Percentiles rank a stretch among this genome's conserved stretches.
Evolutionary conservation across 2,888 invertebrate species (phyloP).

Genomic region (Teleiodes luculella): DNA sequence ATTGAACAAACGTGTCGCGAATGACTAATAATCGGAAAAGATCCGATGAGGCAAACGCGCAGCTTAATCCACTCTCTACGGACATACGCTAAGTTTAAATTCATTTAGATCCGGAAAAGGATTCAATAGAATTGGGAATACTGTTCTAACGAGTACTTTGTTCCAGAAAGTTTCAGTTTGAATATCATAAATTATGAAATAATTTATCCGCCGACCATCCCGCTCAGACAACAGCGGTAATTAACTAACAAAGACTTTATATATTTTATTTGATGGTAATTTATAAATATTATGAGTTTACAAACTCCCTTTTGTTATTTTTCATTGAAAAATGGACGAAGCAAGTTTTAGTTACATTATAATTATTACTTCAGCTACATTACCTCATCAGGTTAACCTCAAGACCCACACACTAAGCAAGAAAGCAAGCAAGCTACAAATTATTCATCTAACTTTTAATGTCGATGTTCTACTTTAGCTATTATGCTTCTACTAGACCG

Average conservation of each 20-base stretch:
- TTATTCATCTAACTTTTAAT: too few species aligned
- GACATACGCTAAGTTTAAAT: constrained; percentile 37
- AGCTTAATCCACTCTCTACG: constrained; percentile 33
- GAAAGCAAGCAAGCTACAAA: too few species aligned
- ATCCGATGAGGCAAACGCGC: constrained; percentile 35
- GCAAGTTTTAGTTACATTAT: too few species aligned
- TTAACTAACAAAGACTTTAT: not conserved
- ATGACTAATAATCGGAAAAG: constrained; percentile 49
- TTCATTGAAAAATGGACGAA: too few species aligned
- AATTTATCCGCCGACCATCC: not conserved
- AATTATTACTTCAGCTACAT: too few species aligned
- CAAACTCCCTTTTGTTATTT: too few species aligned
- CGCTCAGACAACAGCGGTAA: not conserved
- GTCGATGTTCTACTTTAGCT: too few species aligned
- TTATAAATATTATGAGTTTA: not conserved
- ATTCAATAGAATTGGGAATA: constrained; percentile 29
- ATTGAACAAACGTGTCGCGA: constrained; percentile 64
- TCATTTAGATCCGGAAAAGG: constrained; percentile 46
- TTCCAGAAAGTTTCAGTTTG: constrained; percentile 32
- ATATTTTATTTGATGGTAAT: not conserved
- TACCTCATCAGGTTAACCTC: too few species aligned
- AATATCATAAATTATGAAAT: constrained; percentile 27
- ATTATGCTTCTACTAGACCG: too few species aligned
- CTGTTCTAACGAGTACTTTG: constrained; percentile 39
- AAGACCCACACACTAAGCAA: too few species aligned